Conservation (phyloP, 2,888 invertebrate genomes). For the Ichneumoninae sp. region DNA sequence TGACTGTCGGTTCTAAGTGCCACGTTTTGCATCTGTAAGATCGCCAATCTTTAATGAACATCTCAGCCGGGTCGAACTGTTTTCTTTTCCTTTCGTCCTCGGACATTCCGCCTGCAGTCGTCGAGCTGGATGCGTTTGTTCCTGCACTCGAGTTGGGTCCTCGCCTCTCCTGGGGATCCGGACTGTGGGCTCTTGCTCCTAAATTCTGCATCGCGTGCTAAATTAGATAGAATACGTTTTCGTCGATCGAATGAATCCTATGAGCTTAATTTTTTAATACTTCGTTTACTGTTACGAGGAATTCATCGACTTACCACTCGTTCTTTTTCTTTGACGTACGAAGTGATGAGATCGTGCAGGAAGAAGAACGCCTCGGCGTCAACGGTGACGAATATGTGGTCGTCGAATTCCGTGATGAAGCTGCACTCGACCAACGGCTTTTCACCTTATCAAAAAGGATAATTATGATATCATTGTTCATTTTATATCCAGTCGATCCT, state of each 20-base stretch:
- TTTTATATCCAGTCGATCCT: background rate
- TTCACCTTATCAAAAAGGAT: conserved; percentile 85
- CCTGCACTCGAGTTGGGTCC: conserved; percentile 72
- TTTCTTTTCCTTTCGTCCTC: conserved; percentile 83
- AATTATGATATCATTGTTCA: background rate
- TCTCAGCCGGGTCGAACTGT: conserved; percentile 86
- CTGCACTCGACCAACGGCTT: conserved; percentile 97
- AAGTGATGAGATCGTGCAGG: conserved; percentile 97
- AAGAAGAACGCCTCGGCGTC: conserved; percentile 99
- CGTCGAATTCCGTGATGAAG: conserved; percentile 99
- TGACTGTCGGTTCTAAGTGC: conserved; percentile 97
- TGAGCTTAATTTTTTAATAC: background rate
- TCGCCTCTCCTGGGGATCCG: conserved; percentile 81
- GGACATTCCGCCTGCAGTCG: conserved; percentile 68
- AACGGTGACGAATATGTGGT: conserved; percentile 98
- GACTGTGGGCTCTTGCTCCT: conserved; percentile 83
- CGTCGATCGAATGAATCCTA: background rate
- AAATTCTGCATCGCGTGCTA: conserved; percentile 76
- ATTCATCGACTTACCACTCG: conserved; percentile 87
- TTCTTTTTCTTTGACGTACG: conserved; percentile 97
- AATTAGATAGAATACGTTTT: conserved; percentile 7
- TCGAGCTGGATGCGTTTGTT: conserved; percentile 65
- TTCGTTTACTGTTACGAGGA: background rate
- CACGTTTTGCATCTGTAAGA: conserved; percentile 97
- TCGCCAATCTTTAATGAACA: conserved; percentile 93